Base-by-base conservation (phyloP, 2,113 vertebrate species). In the Lasiurus cinereus region DNA sequence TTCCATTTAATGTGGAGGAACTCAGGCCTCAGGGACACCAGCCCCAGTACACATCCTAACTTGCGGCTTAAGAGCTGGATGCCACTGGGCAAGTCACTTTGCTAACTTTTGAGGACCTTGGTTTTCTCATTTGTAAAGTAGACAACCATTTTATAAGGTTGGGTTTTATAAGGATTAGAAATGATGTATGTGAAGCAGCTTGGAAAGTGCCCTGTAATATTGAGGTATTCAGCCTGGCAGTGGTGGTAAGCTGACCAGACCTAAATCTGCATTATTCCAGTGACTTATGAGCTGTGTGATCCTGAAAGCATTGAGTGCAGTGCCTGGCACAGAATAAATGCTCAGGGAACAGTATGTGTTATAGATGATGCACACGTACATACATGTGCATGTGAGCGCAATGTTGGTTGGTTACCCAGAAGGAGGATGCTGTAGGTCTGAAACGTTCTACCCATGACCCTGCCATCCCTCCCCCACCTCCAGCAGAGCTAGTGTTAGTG, bases 101-200 rank as follows among this genome's bases (percentile, higher is more conserved):
- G 52, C 50, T n/a, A 31, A 19, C n/a, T 77, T 87, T 94, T 91
- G 46, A 96, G 93, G 87, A 18, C 27, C 79, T 72, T 39, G 33
- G 36, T 83, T 90, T 93, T 87, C 92, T 94, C 74, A 13, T 78
- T 88, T 95, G 66, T 92, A 70, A 94, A 83, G 66, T 39, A 91
- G 43, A 83, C 48, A 76, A 13, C 66, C 46, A 50, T 48, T 33
- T 56, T 86, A 2, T 83, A 72, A 88, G 80, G 39, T 69, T 84
- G 48, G 5, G 15, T 64, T 11, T 46, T 67, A 2, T 27, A n/a
- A 84, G 82, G 62, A 83, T 79, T 64, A 78, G 33, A 93, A 52
- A 62, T 78, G 29, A 50, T 33, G 10, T 50, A 8, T 48, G 22
- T 92, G 80, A 90, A 85, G 33, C 31, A 46, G 33, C 72, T 77